phyloP scores from a whole-genome alignment of 2,888 invertebrate genomes.

The Blastobasis adustella region DNA sequence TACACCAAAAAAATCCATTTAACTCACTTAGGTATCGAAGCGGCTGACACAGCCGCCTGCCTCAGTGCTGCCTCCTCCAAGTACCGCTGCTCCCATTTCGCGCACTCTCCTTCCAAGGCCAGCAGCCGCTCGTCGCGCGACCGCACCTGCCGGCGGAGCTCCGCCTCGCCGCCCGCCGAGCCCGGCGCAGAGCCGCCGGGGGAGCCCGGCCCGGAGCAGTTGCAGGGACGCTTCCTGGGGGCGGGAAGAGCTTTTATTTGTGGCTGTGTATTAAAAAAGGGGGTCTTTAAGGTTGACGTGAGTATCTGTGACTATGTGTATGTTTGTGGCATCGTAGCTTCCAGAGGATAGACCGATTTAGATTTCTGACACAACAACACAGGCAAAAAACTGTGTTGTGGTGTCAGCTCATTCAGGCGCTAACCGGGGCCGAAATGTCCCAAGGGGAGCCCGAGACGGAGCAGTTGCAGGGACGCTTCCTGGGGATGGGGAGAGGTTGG shows the following conservation, averaged over 20 bases:
- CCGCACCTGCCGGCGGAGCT: slow-evolving; percentile 62
- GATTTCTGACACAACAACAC: too few relatives aligned
- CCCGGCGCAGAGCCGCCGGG: slow-evolving; percentile 38
- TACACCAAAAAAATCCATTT: too few relatives aligned
- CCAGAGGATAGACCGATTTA: too few relatives aligned
- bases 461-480: slow-evolving; percentile 50
- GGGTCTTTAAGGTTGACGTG: too few relatives aligned
- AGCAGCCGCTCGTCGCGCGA: slow-evolving; percentile 64
- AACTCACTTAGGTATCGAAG: slow-evolving; percentile 78
- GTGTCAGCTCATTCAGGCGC: too few relatives aligned
- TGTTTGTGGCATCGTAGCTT: too few relatives aligned
- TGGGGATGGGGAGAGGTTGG: slow-evolving; percentile 10
- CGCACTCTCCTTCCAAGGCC: slow-evolving; percentile 84
- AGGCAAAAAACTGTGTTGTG: too few relatives aligned
- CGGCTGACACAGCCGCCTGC: slow-evolving; percentile 83
- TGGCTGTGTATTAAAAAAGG: too few relatives aligned
- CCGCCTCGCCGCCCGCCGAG: slow-evolving; percentile 58
- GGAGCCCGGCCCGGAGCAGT: slow-evolving; percentile 31
- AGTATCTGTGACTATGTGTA: too few relatives aligned
- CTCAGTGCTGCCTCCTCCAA: slow-evolving; percentile 85
- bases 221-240: slow-evolving; percentile 46
- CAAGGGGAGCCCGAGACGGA: slow-evolving; percentile 29
- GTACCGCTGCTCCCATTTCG: slow-evolving; percentile 91
- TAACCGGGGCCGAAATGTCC: slow-evolving; percentile 45
- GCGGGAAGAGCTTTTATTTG: too few relatives aligned